Percentiles rank a stretch among this genome's conserved stretches.
phyloP scores from a whole-genome alignment of 2,797 vertebrate species.

The Erithacus rubecula region DNA sequence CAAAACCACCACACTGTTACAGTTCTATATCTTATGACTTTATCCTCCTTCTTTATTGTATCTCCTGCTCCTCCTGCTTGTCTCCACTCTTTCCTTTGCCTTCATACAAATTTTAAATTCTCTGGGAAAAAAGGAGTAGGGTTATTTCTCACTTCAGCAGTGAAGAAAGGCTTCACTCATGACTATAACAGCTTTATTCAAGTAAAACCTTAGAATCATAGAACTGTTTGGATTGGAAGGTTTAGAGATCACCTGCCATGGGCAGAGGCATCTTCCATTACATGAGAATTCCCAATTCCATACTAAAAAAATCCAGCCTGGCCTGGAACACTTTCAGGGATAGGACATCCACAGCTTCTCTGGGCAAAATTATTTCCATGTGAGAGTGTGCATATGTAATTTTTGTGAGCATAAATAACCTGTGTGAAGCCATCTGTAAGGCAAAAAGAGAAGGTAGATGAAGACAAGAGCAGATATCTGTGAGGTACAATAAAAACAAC shows the following conservation, averaged over 20 bases:
- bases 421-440: not conserved
- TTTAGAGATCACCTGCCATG: too few species aligned
- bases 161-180: not conserved
- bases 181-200: not conserved
- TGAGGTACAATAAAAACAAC: too few species aligned
- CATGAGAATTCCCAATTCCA: not conserved
- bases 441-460: not conserved
- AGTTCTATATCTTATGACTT: not conserved
- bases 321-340: not conserved
- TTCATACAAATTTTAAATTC: not conserved
- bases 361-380: not conserved
- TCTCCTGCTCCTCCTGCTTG: not conserved
- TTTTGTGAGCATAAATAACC: not conserved
- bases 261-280: not conserved
- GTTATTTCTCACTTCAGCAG: not conserved
- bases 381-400: not conserved
- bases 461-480: not conserved
- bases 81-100: not conserved
- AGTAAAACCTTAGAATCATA: not conserved
- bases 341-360: not conserved
- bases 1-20: too few species aligned
- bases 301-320: too few species aligned
- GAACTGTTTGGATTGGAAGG: not conserved
- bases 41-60: not conserved
- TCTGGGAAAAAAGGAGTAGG: not conserved